A percentile compares a stretch with the other conserved stretches of the same genome.
Evolutionary conservation across 2,888 invertebrate genomes (phyloP).

Genomic region (Coelopa pilipes): DNA sequence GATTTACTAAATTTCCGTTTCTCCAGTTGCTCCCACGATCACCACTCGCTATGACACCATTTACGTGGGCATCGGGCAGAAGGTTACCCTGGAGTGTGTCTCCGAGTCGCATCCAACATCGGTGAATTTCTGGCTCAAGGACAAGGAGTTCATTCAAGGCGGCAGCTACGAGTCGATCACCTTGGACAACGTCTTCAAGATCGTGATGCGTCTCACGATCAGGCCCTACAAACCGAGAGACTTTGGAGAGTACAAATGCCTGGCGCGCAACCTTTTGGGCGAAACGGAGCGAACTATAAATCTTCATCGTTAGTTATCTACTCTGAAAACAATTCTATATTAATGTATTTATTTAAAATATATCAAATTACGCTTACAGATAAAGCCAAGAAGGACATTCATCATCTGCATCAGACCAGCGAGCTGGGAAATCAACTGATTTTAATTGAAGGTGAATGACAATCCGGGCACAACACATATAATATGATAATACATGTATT

Average conservation of each 20-base stretch:
- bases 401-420: slow-evolving; percentile 58
- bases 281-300: slow-evolving; percentile 68
- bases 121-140: slow-evolving; percentile 65
- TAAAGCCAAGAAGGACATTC: slow-evolving; percentile 60
- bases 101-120: slow-evolving; percentile 65
- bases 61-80: slow-evolving; percentile 62
- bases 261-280: slow-evolving; percentile 83
- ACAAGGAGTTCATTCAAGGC: slow-evolving; percentile 63
- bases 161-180: slow-evolving; percentile 68
- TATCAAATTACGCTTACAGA: slow-evolving; percentile 45
- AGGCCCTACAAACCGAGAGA: slow-evolving; percentile 74
- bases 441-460: slow-evolving; percentile 58
- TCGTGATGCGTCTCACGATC: slow-evolving; percentile 79
- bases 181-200: slow-evolving; percentile 79
- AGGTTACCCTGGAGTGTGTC: slow-evolving; percentile 62
- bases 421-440: slow-evolving; percentile 58
- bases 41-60: slow-evolving; percentile 63
- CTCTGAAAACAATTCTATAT: neutral
- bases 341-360: too few species aligned
- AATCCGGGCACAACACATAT: too few species aligned
- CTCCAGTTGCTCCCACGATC: slow-evolving; percentile 62
- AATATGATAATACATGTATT: neutral
- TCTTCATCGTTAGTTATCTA: slow-evolving; percentile 55
- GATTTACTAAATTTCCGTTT: too few species aligned
- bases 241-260: slow-evolving; percentile 83